These are phyloP conservation scores for Malachius bipustulatus DNA, from an alignment of 2,888 invertebrate genomes.

Conservation along the genomic window DNA sequence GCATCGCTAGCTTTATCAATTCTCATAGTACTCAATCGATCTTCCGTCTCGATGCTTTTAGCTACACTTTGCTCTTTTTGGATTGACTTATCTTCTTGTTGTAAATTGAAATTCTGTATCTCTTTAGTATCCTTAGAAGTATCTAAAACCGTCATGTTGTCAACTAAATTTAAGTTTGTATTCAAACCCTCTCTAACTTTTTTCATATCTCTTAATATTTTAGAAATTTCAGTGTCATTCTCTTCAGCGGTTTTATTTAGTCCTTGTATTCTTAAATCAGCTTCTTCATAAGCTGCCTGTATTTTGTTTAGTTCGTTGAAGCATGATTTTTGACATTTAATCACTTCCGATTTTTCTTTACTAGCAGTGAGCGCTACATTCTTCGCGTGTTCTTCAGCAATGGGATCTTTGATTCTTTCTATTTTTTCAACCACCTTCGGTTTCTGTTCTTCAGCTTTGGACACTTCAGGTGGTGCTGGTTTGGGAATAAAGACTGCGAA, in stretches of 20 bases:
- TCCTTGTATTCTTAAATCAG: conserved; percentile 16
- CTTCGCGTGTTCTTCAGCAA: conserved; percentile 24
- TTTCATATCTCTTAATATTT: conserved; percentile 20
- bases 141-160: too few species aligned
- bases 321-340: conserved; percentile 29
- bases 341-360: conserved; percentile 25
- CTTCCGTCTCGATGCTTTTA: too few species aligned
- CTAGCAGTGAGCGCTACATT: conserved; percentile 23
- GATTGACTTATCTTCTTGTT: too few species aligned
- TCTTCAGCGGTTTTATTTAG: conserved; percentile 15
- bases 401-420: conserved; percentile 20
- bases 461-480: conserved; percentile 5
- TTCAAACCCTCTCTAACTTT: conserved; percentile 18
- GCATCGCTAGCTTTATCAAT: too few species aligned
- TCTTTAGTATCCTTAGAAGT: too few species aligned
- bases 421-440: conserved; percentile 12
- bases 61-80: too few species aligned
- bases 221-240: conserved; percentile 19
- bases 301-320: conserved; percentile 30
- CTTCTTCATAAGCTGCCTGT: conserved; percentile 25
- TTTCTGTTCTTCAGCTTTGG: conserved; percentile 8
- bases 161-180: too few species aligned
- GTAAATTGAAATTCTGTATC: too few species aligned
- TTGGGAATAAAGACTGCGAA: conserved; percentile 29
- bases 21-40: too few species aligned